Evolutionary conservation across 1,140 invertebrate genomes (phyloP).

Genomic region (Lordiphosa collinella): DNA sequence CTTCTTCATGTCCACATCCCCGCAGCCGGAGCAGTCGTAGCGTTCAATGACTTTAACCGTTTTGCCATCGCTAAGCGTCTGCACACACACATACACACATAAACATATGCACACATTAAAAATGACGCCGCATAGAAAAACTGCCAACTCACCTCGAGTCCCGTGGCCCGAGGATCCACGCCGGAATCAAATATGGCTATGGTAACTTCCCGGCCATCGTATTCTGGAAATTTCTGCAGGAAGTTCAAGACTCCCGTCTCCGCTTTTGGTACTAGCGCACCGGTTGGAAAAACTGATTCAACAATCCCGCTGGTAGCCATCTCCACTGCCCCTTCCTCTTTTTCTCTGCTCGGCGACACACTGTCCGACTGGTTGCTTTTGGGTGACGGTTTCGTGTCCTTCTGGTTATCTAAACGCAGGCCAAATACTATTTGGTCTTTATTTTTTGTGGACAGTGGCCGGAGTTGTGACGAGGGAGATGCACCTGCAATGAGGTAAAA

Average conservation of each 20-base stretch:
- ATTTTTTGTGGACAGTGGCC: not conserved
- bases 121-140: conserved; percentile 1
- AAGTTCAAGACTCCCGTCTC: conserved; percentile 95
- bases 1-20: conserved; percentile 94
- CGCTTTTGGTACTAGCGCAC: conserved; percentile 94
- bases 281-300: conserved; percentile 87
- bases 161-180: conserved; percentile 96
- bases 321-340: not conserved
- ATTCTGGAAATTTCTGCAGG: conserved; percentile 93
- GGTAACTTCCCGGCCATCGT: conserved; percentile 93
- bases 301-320: conserved; percentile 81
- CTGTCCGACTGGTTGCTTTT: conserved; percentile 7
- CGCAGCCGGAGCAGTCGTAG: conserved; percentile 96
- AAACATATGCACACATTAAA: not conserved
- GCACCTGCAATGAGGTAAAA: conserved; percentile 4
- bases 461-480: not conserved
- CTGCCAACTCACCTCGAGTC: conserved; percentile 89
- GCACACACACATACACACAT: not conserved
- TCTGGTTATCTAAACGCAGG: conserved; percentile 11
- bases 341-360: too few relatives aligned
- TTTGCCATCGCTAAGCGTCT: conserved; percentile 87
- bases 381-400: conserved; percentile 15
- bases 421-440: conserved; percentile 17
- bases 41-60: conserved; percentile 96
- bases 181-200: conserved; percentile 99